Evolutionary conservation across 2,797 vertebrate genomes (phyloP).

Genomic region (Decapterus maruadsi): DNA sequence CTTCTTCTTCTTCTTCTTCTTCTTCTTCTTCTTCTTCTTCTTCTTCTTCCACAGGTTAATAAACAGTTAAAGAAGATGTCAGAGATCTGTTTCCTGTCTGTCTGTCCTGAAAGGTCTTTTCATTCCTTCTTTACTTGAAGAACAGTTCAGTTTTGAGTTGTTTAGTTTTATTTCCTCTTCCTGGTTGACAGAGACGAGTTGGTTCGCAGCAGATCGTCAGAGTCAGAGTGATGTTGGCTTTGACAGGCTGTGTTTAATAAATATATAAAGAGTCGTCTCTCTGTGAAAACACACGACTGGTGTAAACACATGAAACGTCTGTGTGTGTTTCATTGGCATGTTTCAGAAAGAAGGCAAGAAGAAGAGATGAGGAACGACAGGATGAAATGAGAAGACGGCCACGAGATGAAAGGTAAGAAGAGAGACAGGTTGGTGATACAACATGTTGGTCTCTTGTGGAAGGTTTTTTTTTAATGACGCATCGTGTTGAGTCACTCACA

Average conservation of each 20-base stretch:
- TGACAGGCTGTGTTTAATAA: too few relatives aligned
- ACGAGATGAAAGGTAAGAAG: neutral
- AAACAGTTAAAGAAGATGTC: too few relatives aligned
- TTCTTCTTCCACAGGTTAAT: too few relatives aligned
- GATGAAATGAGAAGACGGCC: neutral
- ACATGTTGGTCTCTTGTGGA: conserved; percentile 16
- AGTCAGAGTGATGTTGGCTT: too few relatives aligned
- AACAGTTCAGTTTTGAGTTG: too few relatives aligned
- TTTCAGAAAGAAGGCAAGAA: conserved; percentile 7
- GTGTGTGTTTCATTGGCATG: neutral
- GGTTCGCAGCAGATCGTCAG: too few relatives aligned
- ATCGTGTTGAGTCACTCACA: conserved; percentile 36
- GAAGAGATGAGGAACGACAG: neutral
- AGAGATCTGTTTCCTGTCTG: too few relatives aligned
- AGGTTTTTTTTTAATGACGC: conserved; percentile 32
- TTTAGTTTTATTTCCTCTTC: neutral
- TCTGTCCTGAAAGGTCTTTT: too few relatives aligned
- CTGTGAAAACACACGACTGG: neutral
- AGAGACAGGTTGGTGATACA: conserved; percentile 29
- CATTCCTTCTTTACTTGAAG: too few relatives aligned
- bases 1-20: too few relatives aligned
- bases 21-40: too few relatives aligned
- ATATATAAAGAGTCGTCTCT: neutral
- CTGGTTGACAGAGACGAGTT: neutral
- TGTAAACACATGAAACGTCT: neutral